Conservation (phyloP, 2,888 invertebrate genomes). For the Pammene aurita region DNA sequence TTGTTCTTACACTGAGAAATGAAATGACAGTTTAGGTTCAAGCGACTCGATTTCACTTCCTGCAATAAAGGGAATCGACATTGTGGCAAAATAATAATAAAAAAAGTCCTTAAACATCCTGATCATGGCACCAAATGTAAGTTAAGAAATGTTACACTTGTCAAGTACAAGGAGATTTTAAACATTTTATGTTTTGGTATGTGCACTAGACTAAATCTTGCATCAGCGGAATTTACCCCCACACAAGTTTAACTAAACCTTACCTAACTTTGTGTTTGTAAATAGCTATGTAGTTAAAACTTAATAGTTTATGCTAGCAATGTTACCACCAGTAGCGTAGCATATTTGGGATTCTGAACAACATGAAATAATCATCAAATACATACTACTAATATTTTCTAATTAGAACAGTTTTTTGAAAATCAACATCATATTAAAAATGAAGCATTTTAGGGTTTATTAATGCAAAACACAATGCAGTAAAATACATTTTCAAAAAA, state of each 20-base stretch:
- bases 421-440: too few relatives aligned
- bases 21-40: constrained; percentile 19
- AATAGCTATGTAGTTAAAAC: constrained; percentile 16
- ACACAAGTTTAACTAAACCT: constrained; percentile 64
- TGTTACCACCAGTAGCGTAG: constrained; percentile 1
- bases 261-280: constrained; percentile 57
- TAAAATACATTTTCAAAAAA: too few relatives aligned
- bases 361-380: not conserved
- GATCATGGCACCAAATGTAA: too few relatives aligned
- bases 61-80: not conserved
- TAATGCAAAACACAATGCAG: too few relatives aligned
- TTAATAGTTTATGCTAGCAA: not conserved
- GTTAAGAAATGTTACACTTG: too few relatives aligned
- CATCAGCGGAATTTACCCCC: constrained; percentile 59
- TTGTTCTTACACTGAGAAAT: constrained; percentile 13
- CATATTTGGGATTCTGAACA: not conserved
- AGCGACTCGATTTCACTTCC: not conserved
- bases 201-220: constrained; percentile 11
- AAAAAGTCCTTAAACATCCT: too few relatives aligned
- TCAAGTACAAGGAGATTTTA: constrained; percentile 39
- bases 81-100: not conserved
- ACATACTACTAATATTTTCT: too few relatives aligned
- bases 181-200: constrained; percentile 45
- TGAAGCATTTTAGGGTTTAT: too few relatives aligned
- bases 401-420: too few relatives aligned